phyloP scores from a whole-genome alignment of 2,797 vertebrate species.

The Paratrypauchen microcephalus region DNA sequence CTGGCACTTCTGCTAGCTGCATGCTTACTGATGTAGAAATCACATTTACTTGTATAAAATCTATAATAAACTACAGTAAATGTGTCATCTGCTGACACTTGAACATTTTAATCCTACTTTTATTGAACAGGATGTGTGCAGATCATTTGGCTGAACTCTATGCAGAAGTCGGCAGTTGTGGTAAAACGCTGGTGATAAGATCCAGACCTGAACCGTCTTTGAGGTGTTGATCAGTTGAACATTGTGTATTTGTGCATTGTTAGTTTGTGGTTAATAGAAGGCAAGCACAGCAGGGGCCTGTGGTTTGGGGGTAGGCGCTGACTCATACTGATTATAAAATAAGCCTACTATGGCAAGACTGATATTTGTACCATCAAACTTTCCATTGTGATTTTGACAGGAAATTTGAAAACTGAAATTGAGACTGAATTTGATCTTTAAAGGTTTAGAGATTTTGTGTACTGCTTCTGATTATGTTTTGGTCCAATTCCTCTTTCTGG shows the following conservation, averaged over 20 bases:
- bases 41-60: no score
- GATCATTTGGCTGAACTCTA: neutral
- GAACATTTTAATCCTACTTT: neutral
- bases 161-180: neutral
- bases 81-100: neutral
- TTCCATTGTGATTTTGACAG: neutral
- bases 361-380: neutral
- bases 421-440: neutral
- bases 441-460: neutral
- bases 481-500: slow-evolving; percentile 26
- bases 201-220: neutral
- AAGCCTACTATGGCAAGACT: neutral
- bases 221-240: neutral
- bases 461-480: neutral
- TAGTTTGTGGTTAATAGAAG: slow-evolving; percentile 32
- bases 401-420: neutral
- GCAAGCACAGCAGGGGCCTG: slow-evolving; percentile 30
- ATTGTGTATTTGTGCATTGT: neutral
- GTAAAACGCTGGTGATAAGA: slow-evolving; percentile 16
- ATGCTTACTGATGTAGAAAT: no score
- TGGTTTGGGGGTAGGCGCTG: slow-evolving; percentile 34
- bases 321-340: slow-evolving; percentile 16
- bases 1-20: no score
- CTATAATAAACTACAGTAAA: neutral
- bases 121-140: neutral